Evolutionary conservation across 2,797 vertebrate genomes (phyloP).

Genomic region (Microctenopoma lineatum): DNA sequence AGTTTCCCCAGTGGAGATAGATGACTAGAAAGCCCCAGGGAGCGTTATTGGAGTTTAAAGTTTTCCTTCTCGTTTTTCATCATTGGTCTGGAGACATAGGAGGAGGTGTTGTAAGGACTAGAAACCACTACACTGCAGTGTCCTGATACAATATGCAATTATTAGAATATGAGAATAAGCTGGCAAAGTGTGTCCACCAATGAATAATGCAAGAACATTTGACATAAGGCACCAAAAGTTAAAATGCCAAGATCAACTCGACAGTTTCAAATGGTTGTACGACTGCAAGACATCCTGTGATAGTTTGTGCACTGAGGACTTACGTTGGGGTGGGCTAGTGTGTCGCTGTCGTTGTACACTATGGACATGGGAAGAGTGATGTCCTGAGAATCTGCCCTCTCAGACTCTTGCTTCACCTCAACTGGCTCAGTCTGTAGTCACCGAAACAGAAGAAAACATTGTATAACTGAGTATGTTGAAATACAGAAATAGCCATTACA

Average conservation of each 20-base stretch:
- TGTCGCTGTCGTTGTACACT: slow-evolving; percentile 91
- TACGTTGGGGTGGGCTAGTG: slow-evolving; percentile 92
- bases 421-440: slow-evolving; percentile 71
- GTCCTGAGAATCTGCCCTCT: slow-evolving; percentile 73
- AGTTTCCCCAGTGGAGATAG: slow-evolving; percentile 79
- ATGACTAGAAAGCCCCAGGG: slow-evolving; percentile 77
- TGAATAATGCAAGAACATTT: slow-evolving; percentile 1
- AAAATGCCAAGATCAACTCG: slow-evolving; percentile 29
- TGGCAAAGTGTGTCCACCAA: slow-evolving; percentile 29
- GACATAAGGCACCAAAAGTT: slow-evolving; percentile 24
- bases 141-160: slow-evolving; percentile 27
- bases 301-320: slow-evolving; percentile 62
- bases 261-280: slow-evolving; percentile 7
- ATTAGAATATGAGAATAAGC: slow-evolving; percentile 6
- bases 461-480: not conserved
- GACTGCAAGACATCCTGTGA: slow-evolving; percentile 3
- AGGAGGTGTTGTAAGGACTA: slow-evolving; percentile 54
- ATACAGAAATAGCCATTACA: not conserved
- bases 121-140: slow-evolving; percentile 52
- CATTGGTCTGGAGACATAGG: slow-evolving; percentile 59
- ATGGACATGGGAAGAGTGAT: slow-evolving; percentile 88
- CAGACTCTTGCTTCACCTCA: slow-evolving; percentile 79
- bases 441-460: slow-evolving; percentile 13
- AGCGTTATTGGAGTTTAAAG: slow-evolving; percentile 81
- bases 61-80: slow-evolving; percentile 80